Conservation (phyloP, 2,797 vertebrate genomes). For the Rhinella marina region DNA sequence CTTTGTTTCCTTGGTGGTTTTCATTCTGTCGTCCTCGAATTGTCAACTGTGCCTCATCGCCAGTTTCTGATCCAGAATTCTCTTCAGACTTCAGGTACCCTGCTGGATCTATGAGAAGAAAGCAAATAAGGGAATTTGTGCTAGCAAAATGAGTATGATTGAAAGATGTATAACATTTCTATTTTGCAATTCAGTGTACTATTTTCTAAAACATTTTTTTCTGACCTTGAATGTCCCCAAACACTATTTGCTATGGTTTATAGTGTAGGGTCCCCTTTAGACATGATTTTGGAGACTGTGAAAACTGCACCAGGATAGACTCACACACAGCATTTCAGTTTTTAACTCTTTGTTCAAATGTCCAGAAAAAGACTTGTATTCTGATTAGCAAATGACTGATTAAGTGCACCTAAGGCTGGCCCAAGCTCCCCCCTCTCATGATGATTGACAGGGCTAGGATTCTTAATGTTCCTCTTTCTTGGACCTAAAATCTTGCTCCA, state of each 20-base stretch:
- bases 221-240: not conserved
- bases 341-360: too few species aligned
- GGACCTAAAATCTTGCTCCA: too few species aligned
- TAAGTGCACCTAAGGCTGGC: too few species aligned
- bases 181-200: not conserved
- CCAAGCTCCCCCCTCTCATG: too few species aligned
- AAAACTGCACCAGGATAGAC: too few species aligned
- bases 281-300: too few species aligned
- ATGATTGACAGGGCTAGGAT: too few species aligned
- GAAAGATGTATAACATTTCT: not conserved
- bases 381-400: too few species aligned
- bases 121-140: not conserved
- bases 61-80: slow-evolving; percentile 89
- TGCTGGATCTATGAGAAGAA: slow-evolving; percentile 74
- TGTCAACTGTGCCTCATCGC: slow-evolving; percentile 91
- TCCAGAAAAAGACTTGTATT: too few species aligned
- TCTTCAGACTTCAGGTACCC: slow-evolving; percentile 87
- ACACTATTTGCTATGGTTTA: not conserved
- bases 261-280: too few species aligned
- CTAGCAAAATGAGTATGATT: not conserved
- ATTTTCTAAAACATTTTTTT: not conserved
- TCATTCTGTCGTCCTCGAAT: slow-evolving; percentile 94
- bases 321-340: too few species aligned
- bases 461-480: too few species aligned
- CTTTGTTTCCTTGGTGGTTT: slow-evolving; percentile 89